phyloP scores from a whole-genome alignment of 2,797 vertebrate species.

The Prunella strophiata region DNA sequence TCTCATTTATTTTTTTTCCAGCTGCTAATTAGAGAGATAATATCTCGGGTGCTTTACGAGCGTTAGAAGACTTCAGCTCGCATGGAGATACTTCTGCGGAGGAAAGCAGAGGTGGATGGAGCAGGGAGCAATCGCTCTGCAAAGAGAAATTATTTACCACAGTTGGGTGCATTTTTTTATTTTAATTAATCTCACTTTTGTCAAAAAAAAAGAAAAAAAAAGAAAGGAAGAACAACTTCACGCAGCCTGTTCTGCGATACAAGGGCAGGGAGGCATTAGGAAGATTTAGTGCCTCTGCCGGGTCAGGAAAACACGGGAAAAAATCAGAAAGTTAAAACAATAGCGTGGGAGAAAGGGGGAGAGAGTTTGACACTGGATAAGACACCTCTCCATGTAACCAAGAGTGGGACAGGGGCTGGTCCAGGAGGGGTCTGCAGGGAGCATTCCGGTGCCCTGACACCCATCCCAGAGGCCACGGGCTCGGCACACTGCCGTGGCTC shows the following conservation, averaged over 20 bases:
- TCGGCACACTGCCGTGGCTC: background rate
- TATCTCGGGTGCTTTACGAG: slow-evolving; percentile 70
- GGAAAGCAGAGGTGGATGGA: slow-evolving; percentile 41
- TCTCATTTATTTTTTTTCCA: slow-evolving; percentile 51
- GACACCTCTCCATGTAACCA: background rate
- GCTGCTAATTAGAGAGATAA: slow-evolving; percentile 76
- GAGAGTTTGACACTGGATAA: background rate
- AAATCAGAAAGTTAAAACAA: slow-evolving; percentile 38
- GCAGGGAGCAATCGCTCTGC: background rate
- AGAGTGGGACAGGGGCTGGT: background rate
- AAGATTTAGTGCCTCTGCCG: slow-evolving; percentile 36
- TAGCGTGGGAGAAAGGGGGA: background rate
- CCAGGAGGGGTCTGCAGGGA: background rate
- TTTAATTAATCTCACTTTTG: slow-evolving; percentile 50
- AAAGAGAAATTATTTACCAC: slow-evolving; percentile 51
- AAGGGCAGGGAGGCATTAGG: slow-evolving; percentile 15
- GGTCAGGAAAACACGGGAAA: slow-evolving; percentile 40
- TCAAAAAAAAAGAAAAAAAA: background rate
- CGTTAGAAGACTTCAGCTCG: slow-evolving; percentile 44
- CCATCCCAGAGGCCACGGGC: background rate
- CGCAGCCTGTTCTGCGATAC: background rate
- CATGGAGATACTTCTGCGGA: slow-evolving; percentile 36
- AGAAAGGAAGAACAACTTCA: background rate
- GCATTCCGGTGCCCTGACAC: background rate
- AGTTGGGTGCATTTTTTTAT: slow-evolving; percentile 32